Base-by-base conservation (phyloP, 2,888 invertebrate genomes). In the Diaperis boleti region DNA sequence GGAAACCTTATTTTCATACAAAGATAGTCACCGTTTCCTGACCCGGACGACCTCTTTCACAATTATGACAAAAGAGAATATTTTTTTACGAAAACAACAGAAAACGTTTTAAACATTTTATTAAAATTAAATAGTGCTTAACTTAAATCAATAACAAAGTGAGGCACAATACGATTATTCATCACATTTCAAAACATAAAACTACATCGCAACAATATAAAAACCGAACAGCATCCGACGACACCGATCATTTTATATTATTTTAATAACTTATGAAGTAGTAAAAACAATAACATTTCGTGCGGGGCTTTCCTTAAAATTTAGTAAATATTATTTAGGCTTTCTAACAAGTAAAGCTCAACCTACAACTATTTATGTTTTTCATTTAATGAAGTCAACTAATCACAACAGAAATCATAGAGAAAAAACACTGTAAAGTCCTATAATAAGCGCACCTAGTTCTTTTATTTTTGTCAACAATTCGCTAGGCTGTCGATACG, bases 81-180 rank as follows among this genome's bases (percentile, higher is more conserved):
- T 7, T 22, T 22, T 11, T 11, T 7, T 14, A 47, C 14, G 13
- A 31, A 47, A 47, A 22, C 35, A 7, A 4, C 35, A 17, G 14
- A n/a, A 3, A 56, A 56, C 45, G 26, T 71, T 70, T 66, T 67
- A 69, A 74, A 72, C 71, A 73, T 72, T 72, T 76, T 76, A 74
- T 74, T 76, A 75, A 72, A 74, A 76, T 73, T 65, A 75, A 76
- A 68, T 69, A 74, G 76, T 77, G 77, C 76, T 77, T 70, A 72
- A 74, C 70, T 74, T 72, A 76, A 76, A 69, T 41, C 62, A 68
- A 69, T 69, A 76, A 76, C 73, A 74, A 72, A 77, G 74, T 76
- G 77, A 77, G 77, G 76, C 77, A 77, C 77, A 74, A 73, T 75
- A 74, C 72, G 75, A 73, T 71, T 72, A 70, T 72, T 72, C 67